Evolutionary conservation across 92 coral and sea anemone genomes (phyloP).

Genomic region (Phenganax stokvisi): DNA sequence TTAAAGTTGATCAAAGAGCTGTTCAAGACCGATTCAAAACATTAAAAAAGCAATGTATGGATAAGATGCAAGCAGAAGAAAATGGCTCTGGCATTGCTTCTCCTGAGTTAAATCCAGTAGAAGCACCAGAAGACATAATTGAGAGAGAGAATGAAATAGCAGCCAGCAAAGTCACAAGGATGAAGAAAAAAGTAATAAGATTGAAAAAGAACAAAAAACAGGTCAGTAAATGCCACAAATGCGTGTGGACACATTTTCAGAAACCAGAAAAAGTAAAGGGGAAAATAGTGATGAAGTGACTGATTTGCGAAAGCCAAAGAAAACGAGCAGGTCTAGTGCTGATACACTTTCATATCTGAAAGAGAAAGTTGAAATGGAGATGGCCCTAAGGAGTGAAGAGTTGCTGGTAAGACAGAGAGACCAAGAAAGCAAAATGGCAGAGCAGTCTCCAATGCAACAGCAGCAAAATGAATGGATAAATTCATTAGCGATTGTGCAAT

Average conservation of each 20-base stretch:
- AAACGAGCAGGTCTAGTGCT: background rate
- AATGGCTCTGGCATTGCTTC: too few relatives aligned
- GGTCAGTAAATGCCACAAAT: background rate
- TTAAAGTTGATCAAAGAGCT: constrained; percentile 41
- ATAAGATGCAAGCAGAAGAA: too few relatives aligned
- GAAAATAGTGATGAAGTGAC: background rate
- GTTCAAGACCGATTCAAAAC: constrained; percentile 2
- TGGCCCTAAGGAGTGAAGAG: background rate
- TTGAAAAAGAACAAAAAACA: too few relatives aligned
- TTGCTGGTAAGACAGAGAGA: background rate
- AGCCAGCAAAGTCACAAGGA: too few relatives aligned
- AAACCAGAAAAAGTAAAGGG: constrained; percentile 3
- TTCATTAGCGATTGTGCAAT: too few relatives aligned
- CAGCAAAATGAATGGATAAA: background rate
- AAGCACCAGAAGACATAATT: too few relatives aligned
- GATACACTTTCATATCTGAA: background rate
- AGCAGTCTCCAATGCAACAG: background rate
- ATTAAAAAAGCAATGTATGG: too few relatives aligned
- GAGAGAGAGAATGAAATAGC: too few relatives aligned
- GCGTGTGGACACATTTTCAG: background rate
- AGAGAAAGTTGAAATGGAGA: background rate
- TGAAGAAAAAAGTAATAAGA: too few relatives aligned
- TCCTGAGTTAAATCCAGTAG: too few relatives aligned
- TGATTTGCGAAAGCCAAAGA: background rate
- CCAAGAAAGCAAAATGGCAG: background rate